phyloP scores from a whole-genome alignment of 1,140 invertebrate genomes.

The Pygmarrhopalites habei region DNA sequence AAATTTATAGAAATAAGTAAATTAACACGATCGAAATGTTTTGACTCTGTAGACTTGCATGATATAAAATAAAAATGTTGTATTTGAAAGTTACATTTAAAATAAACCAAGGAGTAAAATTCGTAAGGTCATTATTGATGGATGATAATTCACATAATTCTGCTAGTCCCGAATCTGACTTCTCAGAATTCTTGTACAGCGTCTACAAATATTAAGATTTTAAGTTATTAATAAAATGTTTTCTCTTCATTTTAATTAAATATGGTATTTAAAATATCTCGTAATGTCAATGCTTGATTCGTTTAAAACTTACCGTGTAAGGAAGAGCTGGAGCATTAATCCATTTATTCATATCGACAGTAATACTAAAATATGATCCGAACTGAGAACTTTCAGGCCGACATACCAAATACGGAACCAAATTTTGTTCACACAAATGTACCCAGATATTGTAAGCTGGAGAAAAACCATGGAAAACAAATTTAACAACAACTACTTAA shows the following conservation, averaged over 20 bases:
- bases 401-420: slow-evolving; percentile 29
- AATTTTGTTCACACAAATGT: slow-evolving; percentile 34
- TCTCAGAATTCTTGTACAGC: slow-evolving; percentile 27
- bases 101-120: slow-evolving; percentile 36
- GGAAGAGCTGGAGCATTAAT: slow-evolving; percentile 30
- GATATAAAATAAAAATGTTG: not conserved
- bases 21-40: not conserved
- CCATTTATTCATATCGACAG: slow-evolving; percentile 34
- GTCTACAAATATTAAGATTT: slow-evolving; percentile 21
- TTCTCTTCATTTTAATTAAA: not conserved
- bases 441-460: slow-evolving; percentile 31
- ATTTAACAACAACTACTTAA: too few relatives aligned
- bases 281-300: not conserved
- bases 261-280: not conserved
- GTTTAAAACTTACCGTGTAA: slow-evolving; percentile 25
- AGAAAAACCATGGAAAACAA: slow-evolving; percentile 13
- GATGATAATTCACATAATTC: slow-evolving; percentile 28
- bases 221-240: not conserved
- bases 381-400: slow-evolving; percentile 30
- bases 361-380: slow-evolving; percentile 33
- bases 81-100: slow-evolving; percentile 20
- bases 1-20: not conserved
- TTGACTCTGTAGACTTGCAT: not conserved
- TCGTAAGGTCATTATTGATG: slow-evolving; percentile 19
- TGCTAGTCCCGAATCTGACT: slow-evolving; percentile 12